Conservation (phyloP, 2,888 invertebrate genomes). For the Girardia tigrina region DNA sequence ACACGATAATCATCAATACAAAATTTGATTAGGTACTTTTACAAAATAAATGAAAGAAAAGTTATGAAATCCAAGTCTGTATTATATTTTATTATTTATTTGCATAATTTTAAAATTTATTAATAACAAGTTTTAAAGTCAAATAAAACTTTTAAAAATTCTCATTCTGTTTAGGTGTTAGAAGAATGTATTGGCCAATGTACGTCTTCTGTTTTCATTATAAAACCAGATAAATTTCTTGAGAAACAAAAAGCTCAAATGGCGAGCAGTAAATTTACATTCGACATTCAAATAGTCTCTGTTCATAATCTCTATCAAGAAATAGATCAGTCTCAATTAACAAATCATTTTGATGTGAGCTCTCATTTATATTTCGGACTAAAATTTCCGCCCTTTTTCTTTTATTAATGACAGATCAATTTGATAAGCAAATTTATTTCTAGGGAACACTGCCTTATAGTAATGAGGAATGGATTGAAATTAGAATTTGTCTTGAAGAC, state of each 20-base stretch:
- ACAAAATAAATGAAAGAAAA: too few species aligned
- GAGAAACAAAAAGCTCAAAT: constrained; percentile 93
- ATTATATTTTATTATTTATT: too few species aligned
- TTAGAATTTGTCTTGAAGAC: constrained; percentile 44
- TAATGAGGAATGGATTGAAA: constrained; percentile 90
- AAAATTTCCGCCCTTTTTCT: not conserved
- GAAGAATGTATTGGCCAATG: constrained; percentile 76
- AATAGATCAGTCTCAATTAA: constrained; percentile 79
- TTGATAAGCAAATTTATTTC: not conserved
- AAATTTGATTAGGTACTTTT: too few species aligned
- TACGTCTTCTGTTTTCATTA: constrained; percentile 83
- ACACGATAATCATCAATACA: too few species aligned
- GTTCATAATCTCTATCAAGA: constrained; percentile 81
- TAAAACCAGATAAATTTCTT: constrained; percentile 98
- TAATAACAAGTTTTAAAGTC: too few species aligned
- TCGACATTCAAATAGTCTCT: constrained; percentile 92
- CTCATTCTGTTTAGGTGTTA: too few species aligned
- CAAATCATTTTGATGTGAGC: constrained; percentile 66
- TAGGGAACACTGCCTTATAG: constrained; percentile 77
- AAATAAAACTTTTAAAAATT: too few species aligned
- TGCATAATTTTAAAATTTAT: too few species aligned
- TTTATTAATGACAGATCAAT: not conserved
- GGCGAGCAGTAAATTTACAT: constrained; percentile 93
- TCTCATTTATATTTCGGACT: too few species aligned
- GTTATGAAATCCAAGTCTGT: too few species aligned